These are phyloP conservation scores for Leucophenga maculata DNA, from an alignment of 2,888 invertebrate genomes.

Conservation along the genomic window DNA sequence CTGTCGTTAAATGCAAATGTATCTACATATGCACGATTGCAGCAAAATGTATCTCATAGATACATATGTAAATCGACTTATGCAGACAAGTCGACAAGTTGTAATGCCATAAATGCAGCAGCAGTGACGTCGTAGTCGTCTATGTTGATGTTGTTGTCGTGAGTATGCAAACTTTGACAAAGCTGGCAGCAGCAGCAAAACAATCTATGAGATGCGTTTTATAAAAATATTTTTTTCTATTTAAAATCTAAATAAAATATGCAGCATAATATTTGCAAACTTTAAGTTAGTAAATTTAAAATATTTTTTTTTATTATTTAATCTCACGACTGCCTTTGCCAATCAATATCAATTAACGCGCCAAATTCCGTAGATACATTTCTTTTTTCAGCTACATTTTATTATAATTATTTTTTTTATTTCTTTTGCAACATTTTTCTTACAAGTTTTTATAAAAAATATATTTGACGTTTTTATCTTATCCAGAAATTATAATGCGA, in stretches of 20 bases:
- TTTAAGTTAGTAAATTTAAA: too few species aligned
- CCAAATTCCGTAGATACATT: slow-evolving; percentile 44
- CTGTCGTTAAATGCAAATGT: slow-evolving; percentile 17
- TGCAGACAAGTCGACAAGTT: slow-evolving; percentile 36
- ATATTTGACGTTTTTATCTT: slow-evolving; percentile 65
- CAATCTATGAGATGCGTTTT: not conserved
- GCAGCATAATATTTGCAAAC: too few species aligned
- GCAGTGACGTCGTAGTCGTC: not conserved
- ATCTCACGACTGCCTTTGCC: not conserved
- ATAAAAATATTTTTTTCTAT: too few species aligned
- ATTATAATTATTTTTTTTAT: slow-evolving; percentile 17
- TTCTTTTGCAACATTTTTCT: too few species aligned
- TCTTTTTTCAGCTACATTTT: slow-evolving; percentile 34
- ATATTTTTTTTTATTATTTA: not conserved
- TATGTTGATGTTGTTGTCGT: not conserved
- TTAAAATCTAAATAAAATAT: too few species aligned
- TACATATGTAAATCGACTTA: slow-evolving; percentile 18
- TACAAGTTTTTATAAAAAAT: too few species aligned
- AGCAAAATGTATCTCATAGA: slow-evolving; percentile 12
- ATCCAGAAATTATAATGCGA: slow-evolving; percentile 68
- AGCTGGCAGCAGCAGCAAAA: not conserved
- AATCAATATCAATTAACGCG: slow-evolving; percentile 62
- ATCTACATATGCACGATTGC: slow-evolving; percentile 5
- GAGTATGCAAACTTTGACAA: not conserved
- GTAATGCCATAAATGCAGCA: slow-evolving; percentile 39